Conservation (phyloP, 1,140 invertebrate genomes). For the Planococcus citri region DNA sequence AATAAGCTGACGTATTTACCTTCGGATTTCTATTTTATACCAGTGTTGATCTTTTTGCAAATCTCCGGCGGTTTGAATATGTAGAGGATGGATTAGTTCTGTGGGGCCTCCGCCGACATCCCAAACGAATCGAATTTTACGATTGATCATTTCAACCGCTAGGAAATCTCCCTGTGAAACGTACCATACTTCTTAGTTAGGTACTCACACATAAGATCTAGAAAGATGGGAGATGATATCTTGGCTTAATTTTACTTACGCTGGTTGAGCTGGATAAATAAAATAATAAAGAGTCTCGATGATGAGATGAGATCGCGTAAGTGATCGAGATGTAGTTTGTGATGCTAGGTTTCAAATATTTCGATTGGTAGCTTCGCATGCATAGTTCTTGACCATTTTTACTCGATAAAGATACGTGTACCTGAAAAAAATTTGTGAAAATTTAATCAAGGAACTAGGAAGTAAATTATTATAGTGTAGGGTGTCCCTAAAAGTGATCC, state of each 20-base stretch:
- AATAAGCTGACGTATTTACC: constrained; percentile 35
- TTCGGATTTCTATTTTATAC: constrained; percentile 57
- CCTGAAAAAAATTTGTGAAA: constrained; percentile 43
- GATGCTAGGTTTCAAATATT: constrained; percentile 48
- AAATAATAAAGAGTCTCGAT: constrained; percentile 49
- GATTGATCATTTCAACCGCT: constrained; percentile 61
- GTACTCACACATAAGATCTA: background rate
- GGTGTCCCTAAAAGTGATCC: no score
- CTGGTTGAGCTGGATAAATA: constrained; percentile 48
- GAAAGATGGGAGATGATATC: no score
- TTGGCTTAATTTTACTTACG: constrained; percentile 34
- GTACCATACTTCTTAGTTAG: background rate
- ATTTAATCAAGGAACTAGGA: no score
- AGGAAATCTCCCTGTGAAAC: constrained; percentile 50
- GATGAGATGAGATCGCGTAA: constrained; percentile 46
- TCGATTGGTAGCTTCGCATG: constrained; percentile 54
- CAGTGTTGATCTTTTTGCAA: constrained; percentile 50
- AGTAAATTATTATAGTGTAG: no score
- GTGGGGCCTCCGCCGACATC: constrained; percentile 56
- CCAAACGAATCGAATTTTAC: constrained; percentile 61
- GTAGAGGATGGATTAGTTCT: constrained; percentile 46
- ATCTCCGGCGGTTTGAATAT: constrained; percentile 37
- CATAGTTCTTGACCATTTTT: constrained; percentile 32
- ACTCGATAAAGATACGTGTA: constrained; percentile 58
- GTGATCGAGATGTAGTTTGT: constrained; percentile 55